Evolutionary conservation across 2,888 invertebrate genomes (phyloP).

Genomic region (Lasioglossum malachurum): DNA sequence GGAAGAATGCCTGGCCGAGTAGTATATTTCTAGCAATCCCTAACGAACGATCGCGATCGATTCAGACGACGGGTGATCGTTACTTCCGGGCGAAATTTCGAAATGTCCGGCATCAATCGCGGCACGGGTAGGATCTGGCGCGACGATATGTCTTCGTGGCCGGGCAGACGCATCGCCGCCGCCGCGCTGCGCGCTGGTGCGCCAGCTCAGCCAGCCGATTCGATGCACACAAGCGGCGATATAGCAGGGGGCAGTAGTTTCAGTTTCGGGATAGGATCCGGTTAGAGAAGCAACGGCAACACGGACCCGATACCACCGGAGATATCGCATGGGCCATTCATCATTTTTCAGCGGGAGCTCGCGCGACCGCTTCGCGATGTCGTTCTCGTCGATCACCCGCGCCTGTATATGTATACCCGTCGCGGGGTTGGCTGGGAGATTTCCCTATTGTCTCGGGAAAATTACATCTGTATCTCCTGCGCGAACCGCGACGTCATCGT

Average conservation of each 20-base stretch:
- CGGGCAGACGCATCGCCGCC: conserved; percentile 31
- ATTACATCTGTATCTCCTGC: background rate
- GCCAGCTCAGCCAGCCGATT: conserved; percentile 36
- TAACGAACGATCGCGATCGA: conserved; percentile 29
- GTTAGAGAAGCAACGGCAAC: conserved; percentile 20
- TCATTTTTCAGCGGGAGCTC: conserved; percentile 62
- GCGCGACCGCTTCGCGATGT: conserved; percentile 43
- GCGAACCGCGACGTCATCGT: background rate
- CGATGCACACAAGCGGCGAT: background rate
- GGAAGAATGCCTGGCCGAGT: background rate
- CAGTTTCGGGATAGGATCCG: background rate
- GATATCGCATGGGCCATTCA: conserved; percentile 61
- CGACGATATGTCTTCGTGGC: conserved; percentile 50
- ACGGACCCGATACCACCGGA: conserved; percentile 24
- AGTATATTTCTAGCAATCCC: background rate
- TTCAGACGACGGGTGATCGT: conserved; percentile 25
- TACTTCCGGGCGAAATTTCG: conserved; percentile 27
- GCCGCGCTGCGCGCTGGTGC: background rate
- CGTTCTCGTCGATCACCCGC: conserved; percentile 67
- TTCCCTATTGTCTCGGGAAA: conserved; percentile 36
- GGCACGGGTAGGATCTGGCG: conserved; percentile 5
- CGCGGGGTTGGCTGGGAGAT: conserved; percentile 14
- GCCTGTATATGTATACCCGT: background rate
- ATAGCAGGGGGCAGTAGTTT: conserved; percentile 23
- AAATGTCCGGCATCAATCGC: conserved; percentile 43